These are phyloP conservation scores for Sclerurus mexicanus DNA, from an alignment of 2,113 vertebrate species.

Conservation along the genomic window DNA sequence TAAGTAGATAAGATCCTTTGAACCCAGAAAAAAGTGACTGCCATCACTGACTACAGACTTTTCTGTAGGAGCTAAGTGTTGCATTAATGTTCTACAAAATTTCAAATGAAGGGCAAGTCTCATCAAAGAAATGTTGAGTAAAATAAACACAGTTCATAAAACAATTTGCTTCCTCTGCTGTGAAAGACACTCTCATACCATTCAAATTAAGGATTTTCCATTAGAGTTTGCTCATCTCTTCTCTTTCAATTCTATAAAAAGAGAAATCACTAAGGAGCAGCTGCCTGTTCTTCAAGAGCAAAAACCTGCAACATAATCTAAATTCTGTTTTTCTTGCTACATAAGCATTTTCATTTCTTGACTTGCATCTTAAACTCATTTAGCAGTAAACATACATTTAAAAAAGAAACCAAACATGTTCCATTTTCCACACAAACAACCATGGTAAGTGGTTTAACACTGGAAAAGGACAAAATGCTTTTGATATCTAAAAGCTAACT, in stretches of 20 bases:
- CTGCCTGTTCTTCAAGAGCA: conserved; percentile 59
- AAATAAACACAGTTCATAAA: neutral
- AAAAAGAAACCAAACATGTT: neutral
- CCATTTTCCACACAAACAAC: neutral
- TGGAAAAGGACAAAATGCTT: neutral
- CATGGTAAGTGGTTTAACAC: neutral
- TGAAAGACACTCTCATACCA: conserved; percentile 19
- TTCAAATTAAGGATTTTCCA: conserved; percentile 39
- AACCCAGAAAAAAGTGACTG: neutral
- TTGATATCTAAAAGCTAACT: neutral
- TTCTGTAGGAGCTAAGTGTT: neutral
- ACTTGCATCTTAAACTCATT: conserved; percentile 32
- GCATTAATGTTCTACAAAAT: neutral
- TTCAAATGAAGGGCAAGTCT: conserved; percentile 18
- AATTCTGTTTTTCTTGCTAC: conserved; percentile 9
- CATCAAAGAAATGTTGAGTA: neutral
- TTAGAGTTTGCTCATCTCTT: conserved; percentile 41
- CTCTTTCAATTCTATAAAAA: conserved; percentile 58
- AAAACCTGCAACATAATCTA: conserved; percentile 54
- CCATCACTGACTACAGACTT: neutral
- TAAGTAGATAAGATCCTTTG: neutral
- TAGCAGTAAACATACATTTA: neutral
- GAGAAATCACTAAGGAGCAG: conserved; percentile 56
- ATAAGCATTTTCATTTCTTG: conserved; percentile 25
- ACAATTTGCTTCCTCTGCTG: conserved; percentile 42